Evolutionary conservation across 2,113 vertebrate species (phyloP).

Genomic region (Rhynchopsitta pachyrhyncha): DNA sequence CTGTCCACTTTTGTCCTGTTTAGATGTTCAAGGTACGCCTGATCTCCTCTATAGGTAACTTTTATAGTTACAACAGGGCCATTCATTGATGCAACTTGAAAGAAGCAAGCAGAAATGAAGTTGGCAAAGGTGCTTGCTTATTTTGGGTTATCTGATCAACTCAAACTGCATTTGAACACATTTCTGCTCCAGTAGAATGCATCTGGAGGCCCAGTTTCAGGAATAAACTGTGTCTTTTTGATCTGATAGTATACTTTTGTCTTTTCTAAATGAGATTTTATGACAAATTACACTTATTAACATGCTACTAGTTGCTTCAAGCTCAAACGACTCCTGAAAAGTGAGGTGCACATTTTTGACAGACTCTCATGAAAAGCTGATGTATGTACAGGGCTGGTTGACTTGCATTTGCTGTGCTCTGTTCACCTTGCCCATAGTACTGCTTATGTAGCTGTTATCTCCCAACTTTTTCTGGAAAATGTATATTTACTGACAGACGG

Average conservation of each 20-base stretch:
- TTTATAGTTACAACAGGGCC: not conserved
- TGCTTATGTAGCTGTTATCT: not conserved
- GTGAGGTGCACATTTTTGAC: not conserved
- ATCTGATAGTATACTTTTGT: not conserved
- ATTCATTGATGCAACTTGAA: not conserved
- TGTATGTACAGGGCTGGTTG: not conserved
- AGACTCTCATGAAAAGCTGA: not conserved
- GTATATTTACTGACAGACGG: not conserved
- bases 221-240: not conserved
- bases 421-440: not conserved
- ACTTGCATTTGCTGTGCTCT: not conserved
- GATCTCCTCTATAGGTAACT: not conserved
- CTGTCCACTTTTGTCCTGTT: not conserved
- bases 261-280: not conserved
- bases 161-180: not conserved
- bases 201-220: not conserved
- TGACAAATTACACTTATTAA: not conserved
- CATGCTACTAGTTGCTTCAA: not conserved
- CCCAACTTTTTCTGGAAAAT: not conserved
- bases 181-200: not conserved
- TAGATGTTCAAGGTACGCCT: not conserved
- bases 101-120: not conserved
- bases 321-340: not conserved
- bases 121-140: not conserved
- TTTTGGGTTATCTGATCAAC: not conserved